Evolutionary conservation across 2,113 vertebrate genomes (phyloP).

Genomic region (Carollia perspicillata): DNA sequence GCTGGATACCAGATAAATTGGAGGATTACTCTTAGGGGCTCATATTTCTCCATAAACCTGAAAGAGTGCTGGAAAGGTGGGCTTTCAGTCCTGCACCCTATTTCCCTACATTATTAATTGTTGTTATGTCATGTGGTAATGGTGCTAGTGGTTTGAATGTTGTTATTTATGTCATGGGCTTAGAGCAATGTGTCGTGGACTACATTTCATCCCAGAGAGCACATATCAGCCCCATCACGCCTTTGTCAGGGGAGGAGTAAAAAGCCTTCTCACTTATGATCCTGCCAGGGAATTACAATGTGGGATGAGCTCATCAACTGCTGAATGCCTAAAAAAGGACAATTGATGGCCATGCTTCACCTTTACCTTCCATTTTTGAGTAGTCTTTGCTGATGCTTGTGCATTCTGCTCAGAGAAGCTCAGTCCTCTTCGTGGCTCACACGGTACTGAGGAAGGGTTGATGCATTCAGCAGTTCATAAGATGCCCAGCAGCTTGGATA

Average conservation of each 20-base stretch:
- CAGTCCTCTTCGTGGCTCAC: background rate
- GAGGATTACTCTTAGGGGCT: background rate
- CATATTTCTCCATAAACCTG: constrained; percentile 45
- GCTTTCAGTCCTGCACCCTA: background rate
- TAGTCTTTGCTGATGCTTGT: background rate
- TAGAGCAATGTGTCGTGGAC: constrained; percentile 7
- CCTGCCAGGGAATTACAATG: background rate
- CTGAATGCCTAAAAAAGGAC: constrained; percentile 22
- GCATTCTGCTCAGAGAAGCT: background rate
- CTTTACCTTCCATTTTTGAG: background rate
- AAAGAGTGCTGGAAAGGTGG: background rate
- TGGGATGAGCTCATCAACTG: constrained; percentile 36
- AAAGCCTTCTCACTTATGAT: constrained; percentile 56
- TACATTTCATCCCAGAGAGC: constrained; percentile 40
- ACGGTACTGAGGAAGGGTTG: background rate
- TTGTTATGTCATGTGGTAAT: constrained; percentile 47
- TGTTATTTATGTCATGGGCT: constrained; percentile 66
- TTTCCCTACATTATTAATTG: constrained; percentile 60
- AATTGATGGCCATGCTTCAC: background rate
- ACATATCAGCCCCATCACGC: background rate
- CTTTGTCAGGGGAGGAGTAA: constrained; percentile 34
- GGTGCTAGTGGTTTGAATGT: constrained; percentile 61
- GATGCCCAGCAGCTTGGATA: background rate
- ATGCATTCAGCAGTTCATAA: background rate
- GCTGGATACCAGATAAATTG: constrained; percentile 49